These are phyloP conservation scores for Molanna angustata DNA, from an alignment of 2,888 invertebrate species.

Conservation along the genomic window DNA sequence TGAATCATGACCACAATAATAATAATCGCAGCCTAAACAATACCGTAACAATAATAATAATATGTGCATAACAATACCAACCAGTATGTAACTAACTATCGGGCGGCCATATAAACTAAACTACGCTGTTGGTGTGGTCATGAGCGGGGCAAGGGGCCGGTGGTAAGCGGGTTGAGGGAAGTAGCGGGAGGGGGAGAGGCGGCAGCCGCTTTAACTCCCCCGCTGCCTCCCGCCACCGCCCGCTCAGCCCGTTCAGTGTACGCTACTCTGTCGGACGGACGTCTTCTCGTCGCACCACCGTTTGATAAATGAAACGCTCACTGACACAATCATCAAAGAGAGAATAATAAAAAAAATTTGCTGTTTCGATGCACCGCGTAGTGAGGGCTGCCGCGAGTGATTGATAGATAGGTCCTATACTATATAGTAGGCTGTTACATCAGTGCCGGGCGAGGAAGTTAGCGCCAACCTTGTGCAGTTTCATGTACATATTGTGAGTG, in stretches of 20 bases:
- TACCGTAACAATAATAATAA: no score
- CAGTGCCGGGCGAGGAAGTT: no score
- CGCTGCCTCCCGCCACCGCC: constrained; percentile 42
- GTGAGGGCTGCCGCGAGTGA: no score
- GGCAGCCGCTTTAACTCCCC: constrained; percentile 39
- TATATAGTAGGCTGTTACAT: no score
- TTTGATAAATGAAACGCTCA: constrained; percentile 5
- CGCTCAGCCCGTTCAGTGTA: constrained; percentile 40
- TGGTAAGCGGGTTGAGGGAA: no score
- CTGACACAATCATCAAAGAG: no score
- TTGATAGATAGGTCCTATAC: no score
- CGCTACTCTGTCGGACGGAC: constrained; percentile 33
- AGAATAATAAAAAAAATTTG: no score
- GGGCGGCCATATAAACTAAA: background rate
- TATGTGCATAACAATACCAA: constrained; percentile 8
- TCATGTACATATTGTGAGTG: no score
- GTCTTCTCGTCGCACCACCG: constrained; percentile 24
- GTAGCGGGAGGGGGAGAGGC: constrained; percentile 33
- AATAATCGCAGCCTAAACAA: constrained; percentile 5
- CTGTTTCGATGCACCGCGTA: no score
- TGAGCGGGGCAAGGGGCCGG: constrained; percentile 37
- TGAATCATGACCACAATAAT: constrained; percentile 11
- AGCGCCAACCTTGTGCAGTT: no score
- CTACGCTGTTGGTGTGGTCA: constrained; percentile 28
- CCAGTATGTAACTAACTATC: background rate